Evolutionary conservation across 2,797 vertebrate species (phyloP).

Genomic region (Cyclopterus lumpus): DNA sequence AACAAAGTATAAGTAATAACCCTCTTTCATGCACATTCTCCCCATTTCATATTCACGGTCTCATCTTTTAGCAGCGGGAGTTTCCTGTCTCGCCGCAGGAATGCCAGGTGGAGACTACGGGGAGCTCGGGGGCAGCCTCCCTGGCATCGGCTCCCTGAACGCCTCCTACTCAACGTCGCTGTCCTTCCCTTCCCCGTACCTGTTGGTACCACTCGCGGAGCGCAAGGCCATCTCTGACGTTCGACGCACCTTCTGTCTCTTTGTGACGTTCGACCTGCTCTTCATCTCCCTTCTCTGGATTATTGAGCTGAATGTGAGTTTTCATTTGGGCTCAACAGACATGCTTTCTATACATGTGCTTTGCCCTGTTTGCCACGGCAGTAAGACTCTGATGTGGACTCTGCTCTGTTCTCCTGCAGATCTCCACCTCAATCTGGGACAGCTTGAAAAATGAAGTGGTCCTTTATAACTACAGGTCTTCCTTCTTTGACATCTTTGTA

Average conservation of each 20-base stretch:
- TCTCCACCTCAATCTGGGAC: slow-evolving; percentile 84
- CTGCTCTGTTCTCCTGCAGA: slow-evolving; percentile 74
- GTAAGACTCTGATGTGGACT: background rate
- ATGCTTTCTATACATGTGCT: background rate
- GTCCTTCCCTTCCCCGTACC: slow-evolving; percentile 83
- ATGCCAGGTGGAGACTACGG: slow-evolving; percentile 83
- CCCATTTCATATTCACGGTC: background rate
- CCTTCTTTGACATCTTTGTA: slow-evolving; percentile 98
- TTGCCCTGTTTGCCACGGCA: background rate
- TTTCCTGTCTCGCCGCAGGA: slow-evolving; percentile 69
- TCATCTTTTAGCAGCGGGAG: slow-evolving; percentile 24
- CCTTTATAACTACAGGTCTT: slow-evolving; percentile 87
- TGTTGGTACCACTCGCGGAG: slow-evolving; percentile 67
- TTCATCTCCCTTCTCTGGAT: slow-evolving; percentile 97
- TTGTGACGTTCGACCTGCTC: slow-evolving; percentile 97
- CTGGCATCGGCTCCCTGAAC: slow-evolving; percentile 89
- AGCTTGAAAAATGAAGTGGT: slow-evolving; percentile 89
- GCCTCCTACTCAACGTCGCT: slow-evolving; percentile 86
- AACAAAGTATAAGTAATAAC: background rate
- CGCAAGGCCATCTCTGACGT: slow-evolving; percentile 92
- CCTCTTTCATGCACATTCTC: background rate
- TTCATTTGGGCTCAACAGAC: accelerated
- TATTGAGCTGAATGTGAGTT: slow-evolving; percentile 94
- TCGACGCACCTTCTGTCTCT: slow-evolving; percentile 97
- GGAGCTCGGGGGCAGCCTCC: slow-evolving; percentile 89